Evolutionary conservation across 2,113 vertebrate genomes (phyloP), one percentile per base, ranked within the genome.

Genomic region (Nothocercus nigrocapillus): DNA sequence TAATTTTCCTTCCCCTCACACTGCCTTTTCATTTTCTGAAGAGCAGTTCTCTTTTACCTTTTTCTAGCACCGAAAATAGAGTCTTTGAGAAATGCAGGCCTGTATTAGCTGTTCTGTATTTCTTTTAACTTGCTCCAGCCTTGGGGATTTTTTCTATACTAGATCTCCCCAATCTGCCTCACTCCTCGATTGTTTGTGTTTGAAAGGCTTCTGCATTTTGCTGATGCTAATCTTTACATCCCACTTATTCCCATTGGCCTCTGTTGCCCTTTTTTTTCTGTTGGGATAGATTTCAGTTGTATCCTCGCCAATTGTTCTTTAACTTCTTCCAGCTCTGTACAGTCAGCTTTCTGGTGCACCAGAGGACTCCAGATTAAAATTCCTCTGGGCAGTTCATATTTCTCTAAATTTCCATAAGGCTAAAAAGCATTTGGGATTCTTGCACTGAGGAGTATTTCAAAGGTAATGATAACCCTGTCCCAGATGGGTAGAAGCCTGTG

Each of bases 201-300:
- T 90, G 67, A 94, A 80, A 96, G 63, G 82, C 44, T 80, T 85
- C 17, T 75, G 30, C 77, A 44, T 84, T 89, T 76, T 94, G 25
- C 93, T 94, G 67, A 78, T 85, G 79, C 88, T 94, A 82, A 95
- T 95, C 91, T 93, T 93, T 94, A 92, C 86, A 81, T 95, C 85
- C 88, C 77, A 32, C 59, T 95, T 88, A 87, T 73, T 95, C 80
- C 78, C 83, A 59, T 32, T 77, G 77, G 88, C 73, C 58, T 80
- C 69, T 73, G 40, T 51, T 61, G 22, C 82, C 63, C 44, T 82
- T 89, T 49, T 47, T 93, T 93, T 78, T 88, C 81, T 82, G 25
- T 42, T 88, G 90, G 74, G 51, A 72, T 94, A 81, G 78, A 68
- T 94, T 96, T 92, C 85, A 93, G 59, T 90, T 93, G 45, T 88